A percentile compares a stretch with the other conserved stretches of the same genome.
These are phyloP conservation scores for Geotrypetes seraphini DNA, from an alignment of 2,797 vertebrate species.

Conservation along the genomic window DNA sequence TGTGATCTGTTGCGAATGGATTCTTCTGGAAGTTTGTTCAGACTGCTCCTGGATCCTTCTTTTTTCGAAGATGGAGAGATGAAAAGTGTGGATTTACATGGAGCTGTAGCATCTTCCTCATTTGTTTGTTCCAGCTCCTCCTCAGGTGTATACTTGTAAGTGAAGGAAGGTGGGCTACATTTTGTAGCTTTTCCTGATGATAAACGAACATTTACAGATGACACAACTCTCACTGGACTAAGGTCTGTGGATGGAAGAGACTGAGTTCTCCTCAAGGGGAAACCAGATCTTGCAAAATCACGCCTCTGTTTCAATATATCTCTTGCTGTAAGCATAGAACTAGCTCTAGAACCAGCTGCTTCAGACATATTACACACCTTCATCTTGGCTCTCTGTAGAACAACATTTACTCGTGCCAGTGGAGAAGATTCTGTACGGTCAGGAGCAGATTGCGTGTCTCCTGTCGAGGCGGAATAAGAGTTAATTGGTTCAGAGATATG, in stretches of 20 bases:
- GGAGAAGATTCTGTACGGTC: slow-evolving; percentile 14
- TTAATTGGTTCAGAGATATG: slow-evolving; percentile 53
- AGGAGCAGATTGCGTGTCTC: slow-evolving; percentile 14
- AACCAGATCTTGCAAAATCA: slow-evolving; percentile 40
- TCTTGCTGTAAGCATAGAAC: slow-evolving; percentile 47
- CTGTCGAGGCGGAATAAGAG: slow-evolving; percentile 23
- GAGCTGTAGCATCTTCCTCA: slow-evolving; percentile 17
- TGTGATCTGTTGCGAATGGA: slow-evolving; percentile 25
- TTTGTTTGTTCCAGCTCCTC: slow-evolving; percentile 26
- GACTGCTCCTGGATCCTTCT: slow-evolving; percentile 17
- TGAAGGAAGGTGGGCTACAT: slow-evolving; percentile 70
- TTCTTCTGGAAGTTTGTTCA: slow-evolving; percentile 21
- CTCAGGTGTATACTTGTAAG: slow-evolving; percentile 61
- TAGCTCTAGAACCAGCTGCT: slow-evolving; percentile 21
- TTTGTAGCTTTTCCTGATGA: slow-evolving; percentile 60
- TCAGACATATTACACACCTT: slow-evolving; percentile 30
- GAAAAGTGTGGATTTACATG: slow-evolving; percentile 59
- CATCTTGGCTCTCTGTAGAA: slow-evolving; percentile 48
- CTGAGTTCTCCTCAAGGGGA: slow-evolving; percentile 71
- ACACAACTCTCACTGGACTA: slow-evolving; percentile 72
- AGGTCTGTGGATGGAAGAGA: slow-evolving; percentile 74
- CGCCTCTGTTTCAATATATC: slow-evolving; percentile 51
- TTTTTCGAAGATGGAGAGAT: slow-evolving; percentile 45
- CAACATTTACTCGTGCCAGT: slow-evolving; percentile 37
- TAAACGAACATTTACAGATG: slow-evolving; percentile 80